Conservation (phyloP, 2,113 vertebrate species). For the Calidris pugnax region DNA sequence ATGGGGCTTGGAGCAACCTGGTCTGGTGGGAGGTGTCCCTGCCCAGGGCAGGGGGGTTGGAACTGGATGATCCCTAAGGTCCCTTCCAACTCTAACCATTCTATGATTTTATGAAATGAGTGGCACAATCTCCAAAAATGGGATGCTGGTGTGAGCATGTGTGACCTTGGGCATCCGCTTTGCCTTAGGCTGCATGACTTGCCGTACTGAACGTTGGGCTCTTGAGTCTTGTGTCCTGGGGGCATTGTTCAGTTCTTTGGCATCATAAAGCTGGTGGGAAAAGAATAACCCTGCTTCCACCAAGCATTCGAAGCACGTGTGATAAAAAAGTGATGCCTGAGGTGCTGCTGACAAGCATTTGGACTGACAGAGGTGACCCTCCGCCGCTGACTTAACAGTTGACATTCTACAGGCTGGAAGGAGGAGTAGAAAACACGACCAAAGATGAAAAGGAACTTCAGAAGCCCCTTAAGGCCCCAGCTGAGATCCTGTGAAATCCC, state of each 20-base stretch:
- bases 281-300: neutral
- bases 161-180: neutral
- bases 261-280: neutral
- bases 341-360: conserved; percentile 23
- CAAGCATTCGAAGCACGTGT: neutral
- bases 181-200: neutral
- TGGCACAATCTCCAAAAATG: neutral
- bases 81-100: too few relatives aligned
- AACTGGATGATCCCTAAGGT: too few relatives aligned
- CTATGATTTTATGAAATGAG: neutral
- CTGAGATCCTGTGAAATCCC: neutral
- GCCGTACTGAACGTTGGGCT: neutral
- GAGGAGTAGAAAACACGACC: neutral
- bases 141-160: neutral
- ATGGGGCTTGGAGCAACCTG: too few relatives aligned
- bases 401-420: neutral
- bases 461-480: neutral
- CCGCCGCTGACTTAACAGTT: neutral
- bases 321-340: conserved; percentile 15
- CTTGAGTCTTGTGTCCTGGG: neutral
- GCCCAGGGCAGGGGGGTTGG: too few relatives aligned
- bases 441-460: neutral
- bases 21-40: too few relatives aligned
- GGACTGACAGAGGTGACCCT: neutral
- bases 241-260: neutral